Percentiles rank a stretch among this genome's conserved stretches.
phyloP scores from a whole-genome alignment of 2,888 invertebrate species.

The Acleris emargana region DNA sequence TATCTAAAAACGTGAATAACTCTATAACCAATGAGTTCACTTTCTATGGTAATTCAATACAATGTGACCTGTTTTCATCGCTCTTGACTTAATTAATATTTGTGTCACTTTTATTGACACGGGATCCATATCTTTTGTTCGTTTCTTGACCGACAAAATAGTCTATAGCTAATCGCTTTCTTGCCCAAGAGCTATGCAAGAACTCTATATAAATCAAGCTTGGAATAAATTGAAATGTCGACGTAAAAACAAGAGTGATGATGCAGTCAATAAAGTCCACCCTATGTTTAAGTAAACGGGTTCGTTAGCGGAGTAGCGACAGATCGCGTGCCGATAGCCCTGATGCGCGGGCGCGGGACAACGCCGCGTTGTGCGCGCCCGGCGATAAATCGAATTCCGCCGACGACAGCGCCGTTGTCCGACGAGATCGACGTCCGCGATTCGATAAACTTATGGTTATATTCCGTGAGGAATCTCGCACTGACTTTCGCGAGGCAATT shows the following conservation, averaged over 20 bases:
- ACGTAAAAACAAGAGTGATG: slow-evolving; percentile 24
- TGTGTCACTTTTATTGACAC: no score
- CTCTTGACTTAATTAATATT: no score
- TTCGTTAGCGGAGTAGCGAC: slow-evolving; percentile 65
- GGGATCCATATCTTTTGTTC: no score
- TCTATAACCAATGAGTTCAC: no score
- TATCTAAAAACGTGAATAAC: no score
- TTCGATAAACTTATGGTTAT: slow-evolving; percentile 62
- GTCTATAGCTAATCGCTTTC: no score
- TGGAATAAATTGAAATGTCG: slow-evolving; percentile 20
- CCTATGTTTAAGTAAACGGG: slow-evolving; percentile 55
- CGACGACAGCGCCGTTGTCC: slow-evolving; percentile 68
- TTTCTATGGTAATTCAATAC: no score
- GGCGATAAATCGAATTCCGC: slow-evolving; percentile 74
- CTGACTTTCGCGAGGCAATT: slow-evolving; percentile 47
- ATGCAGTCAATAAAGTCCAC: slow-evolving; percentile 53
- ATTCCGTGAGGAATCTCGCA: slow-evolving; percentile 57
- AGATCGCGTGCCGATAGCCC: slow-evolving; percentile 68
- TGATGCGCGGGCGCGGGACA: slow-evolving; percentile 49
- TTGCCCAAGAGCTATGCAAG: neutral
- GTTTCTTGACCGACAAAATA: no score
- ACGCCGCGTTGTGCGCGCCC: slow-evolving; percentile 64
- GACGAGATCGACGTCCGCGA: slow-evolving; percentile 64
- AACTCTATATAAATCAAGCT: slow-evolving; percentile 11
- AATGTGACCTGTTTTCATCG: no score